Percentiles rank a stretch among this genome's conserved stretches.
Conservation (phyloP, 2,797 vertebrate species). For the Lepus townsendii region DNA sequence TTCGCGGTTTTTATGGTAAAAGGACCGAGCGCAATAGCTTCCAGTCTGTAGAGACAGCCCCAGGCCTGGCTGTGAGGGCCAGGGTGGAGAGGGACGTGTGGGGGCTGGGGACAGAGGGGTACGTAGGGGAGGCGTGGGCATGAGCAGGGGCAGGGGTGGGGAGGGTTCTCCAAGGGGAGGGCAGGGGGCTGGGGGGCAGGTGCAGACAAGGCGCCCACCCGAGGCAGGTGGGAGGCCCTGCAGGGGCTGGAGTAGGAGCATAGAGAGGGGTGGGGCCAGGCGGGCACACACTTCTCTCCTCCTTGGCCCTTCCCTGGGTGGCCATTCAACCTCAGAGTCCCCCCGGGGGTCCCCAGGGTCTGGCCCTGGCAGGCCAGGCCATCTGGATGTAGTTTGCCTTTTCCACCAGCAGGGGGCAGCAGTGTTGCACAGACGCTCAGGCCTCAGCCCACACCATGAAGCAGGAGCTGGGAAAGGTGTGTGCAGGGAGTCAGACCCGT, state of each 20-base stretch:
- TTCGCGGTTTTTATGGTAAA: too few relatives aligned
- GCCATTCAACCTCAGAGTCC: not conserved
- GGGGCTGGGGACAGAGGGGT: not conserved
- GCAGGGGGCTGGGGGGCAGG: not conserved
- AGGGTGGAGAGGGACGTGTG: not conserved
- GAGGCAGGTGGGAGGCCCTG: too few relatives aligned
- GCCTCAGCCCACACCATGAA: not conserved
- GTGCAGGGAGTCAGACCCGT: not conserved
- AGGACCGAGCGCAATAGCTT: too few relatives aligned
- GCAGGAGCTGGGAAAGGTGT: too few relatives aligned
- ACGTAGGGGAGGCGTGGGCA: too few relatives aligned
- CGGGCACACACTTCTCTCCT: accelerated
- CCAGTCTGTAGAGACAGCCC: too few relatives aligned
- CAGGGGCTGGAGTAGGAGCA: not conserved
- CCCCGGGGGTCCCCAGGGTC: not conserved
- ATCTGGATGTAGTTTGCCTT: not conserved
- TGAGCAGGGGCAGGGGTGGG: accelerated
- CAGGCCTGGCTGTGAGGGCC: not conserved
- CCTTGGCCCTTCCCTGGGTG: too few relatives aligned
- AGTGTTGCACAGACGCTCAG: not conserved
- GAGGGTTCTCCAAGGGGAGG: too few relatives aligned
- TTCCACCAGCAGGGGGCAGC: constrained; percentile 73
- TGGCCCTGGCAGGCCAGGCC: not conserved
- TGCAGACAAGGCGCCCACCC: not conserved
- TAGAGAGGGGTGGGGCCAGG: not conserved